Conservation (phyloP, 1,140 invertebrate genomes). For the Piezodorus guildinii region DNA sequence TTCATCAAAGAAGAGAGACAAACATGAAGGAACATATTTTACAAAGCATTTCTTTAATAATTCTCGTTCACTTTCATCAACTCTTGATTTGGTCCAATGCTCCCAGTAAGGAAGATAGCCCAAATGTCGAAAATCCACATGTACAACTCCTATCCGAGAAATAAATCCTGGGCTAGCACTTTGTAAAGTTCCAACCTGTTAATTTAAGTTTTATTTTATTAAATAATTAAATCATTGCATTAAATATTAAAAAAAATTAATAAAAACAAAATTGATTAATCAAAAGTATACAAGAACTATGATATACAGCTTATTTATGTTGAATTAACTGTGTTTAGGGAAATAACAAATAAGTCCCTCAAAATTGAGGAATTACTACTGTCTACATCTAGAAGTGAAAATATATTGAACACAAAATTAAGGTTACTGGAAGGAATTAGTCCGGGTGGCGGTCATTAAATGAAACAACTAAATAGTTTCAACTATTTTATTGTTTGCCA, state of each 20-base stretch:
- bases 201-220: neutral
- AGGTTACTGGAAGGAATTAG: too few relatives aligned
- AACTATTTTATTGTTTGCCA: too few relatives aligned
- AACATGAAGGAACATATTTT: neutral
- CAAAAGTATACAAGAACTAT: too few relatives aligned
- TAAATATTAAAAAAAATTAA: constrained; percentile 12
- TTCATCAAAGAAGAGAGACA: neutral
- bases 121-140: neutral
- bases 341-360: too few relatives aligned
- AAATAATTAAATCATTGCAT: neutral
- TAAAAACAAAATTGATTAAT: too few relatives aligned
- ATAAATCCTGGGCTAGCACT: neutral
- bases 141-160: neutral
- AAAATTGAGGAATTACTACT: too few relatives aligned
- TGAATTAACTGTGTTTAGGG: too few relatives aligned
- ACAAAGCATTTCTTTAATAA: neutral
- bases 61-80: neutral
- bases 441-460: too few relatives aligned
- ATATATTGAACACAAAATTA: too few relatives aligned
- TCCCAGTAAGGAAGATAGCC: neutral
- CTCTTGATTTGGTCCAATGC: neutral
- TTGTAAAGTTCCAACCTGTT: neutral
- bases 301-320: too few relatives aligned
- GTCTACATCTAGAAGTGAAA: too few relatives aligned
- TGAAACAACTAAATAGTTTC: too few relatives aligned